Conservation (phyloP, 1,140 invertebrate species). For the Cherax destructor region DNA sequence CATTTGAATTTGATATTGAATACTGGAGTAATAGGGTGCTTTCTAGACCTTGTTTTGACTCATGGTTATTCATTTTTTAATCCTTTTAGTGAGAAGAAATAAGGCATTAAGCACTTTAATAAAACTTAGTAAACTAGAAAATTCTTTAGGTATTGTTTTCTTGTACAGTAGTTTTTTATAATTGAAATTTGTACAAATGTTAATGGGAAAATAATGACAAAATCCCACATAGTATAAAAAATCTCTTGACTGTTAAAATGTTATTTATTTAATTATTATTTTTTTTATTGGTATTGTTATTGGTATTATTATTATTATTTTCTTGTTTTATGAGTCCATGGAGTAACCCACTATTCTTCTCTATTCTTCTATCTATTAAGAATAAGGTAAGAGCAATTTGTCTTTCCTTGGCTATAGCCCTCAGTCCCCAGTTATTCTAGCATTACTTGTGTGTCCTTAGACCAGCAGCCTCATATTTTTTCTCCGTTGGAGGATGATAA, state of each 20-base stretch:
- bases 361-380: slow-evolving; percentile 53
- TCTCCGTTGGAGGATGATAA: slow-evolving; percentile 30
- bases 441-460: not conserved
- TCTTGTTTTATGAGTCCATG: slow-evolving; percentile 57
- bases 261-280: slow-evolving; percentile 29
- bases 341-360: slow-evolving; percentile 66
- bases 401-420: slow-evolving; percentile 32
- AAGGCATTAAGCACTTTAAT: not conserved
- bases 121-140: too few species aligned
- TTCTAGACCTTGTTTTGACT: too few species aligned
- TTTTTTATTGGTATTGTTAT: not conserved
- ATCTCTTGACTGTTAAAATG: slow-evolving; percentile 30
- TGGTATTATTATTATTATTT: slow-evolving; percentile 40
- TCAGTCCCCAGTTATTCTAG: slow-evolving; percentile 21
- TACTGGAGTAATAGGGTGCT: too few species aligned
- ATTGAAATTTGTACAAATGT: not conserved
- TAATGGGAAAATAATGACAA: slow-evolving; percentile 11
- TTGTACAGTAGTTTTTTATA: too few species aligned
- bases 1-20: too few species aligned
- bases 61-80: not conserved
- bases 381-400: slow-evolving; percentile 67
- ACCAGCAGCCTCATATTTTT: not conserved
- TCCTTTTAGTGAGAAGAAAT: not conserved
- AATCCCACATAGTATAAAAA: slow-evolving; percentile 15
- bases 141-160: too few species aligned